Evolutionary conservation across 2,888 invertebrate genomes (phyloP).

Genomic region (Pollenia amentaria): DNA sequence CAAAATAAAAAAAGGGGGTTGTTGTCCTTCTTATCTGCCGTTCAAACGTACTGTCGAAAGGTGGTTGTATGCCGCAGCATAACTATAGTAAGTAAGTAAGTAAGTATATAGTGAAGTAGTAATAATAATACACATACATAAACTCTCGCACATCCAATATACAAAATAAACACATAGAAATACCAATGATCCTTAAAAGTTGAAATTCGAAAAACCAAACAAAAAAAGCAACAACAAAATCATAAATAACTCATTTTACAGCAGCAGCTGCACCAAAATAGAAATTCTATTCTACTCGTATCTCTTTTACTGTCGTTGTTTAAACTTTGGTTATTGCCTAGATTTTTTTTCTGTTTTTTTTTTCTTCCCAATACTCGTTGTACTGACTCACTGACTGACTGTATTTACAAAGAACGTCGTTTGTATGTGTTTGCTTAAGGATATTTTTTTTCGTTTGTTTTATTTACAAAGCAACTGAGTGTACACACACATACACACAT

Average conservation of each 20-base stretch:
- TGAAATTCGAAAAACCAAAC: conserved; percentile 60
- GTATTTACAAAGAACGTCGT: neutral
- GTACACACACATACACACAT: neutral
- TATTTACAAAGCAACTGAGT: conserved; percentile 30
- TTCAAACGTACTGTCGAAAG: conserved; percentile 50
- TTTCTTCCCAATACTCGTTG: neutral
- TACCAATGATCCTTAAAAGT: conserved; percentile 69
- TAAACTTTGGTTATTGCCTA: conserved; percentile 31
- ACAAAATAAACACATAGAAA: conserved; percentile 44
- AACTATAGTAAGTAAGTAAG: conserved; percentile 61
- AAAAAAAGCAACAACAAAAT: conserved; percentile 55
- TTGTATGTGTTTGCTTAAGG: conserved; percentile 53
- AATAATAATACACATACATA: conserved; percentile 16
- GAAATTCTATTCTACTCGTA: conserved; percentile 52
- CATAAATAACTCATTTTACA: conserved; percentile 73
- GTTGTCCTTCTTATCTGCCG: conserved; percentile 58
- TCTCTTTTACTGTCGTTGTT: conserved; percentile 22
- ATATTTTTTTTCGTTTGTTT: conserved; percentile 23
- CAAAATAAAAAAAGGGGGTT: conserved; percentile 57
- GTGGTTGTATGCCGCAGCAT: conserved; percentile 65
- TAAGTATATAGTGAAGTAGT: conserved; percentile 29
- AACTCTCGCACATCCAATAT: neutral
- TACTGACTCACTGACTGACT: conserved; percentile 52
- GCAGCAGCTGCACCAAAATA: conserved; percentile 67
- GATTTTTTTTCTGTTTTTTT: conserved; percentile 40